phyloP scores from a whole-genome alignment of 2,888 invertebrate genomes.

The Neoscelio sp. region DNA sequence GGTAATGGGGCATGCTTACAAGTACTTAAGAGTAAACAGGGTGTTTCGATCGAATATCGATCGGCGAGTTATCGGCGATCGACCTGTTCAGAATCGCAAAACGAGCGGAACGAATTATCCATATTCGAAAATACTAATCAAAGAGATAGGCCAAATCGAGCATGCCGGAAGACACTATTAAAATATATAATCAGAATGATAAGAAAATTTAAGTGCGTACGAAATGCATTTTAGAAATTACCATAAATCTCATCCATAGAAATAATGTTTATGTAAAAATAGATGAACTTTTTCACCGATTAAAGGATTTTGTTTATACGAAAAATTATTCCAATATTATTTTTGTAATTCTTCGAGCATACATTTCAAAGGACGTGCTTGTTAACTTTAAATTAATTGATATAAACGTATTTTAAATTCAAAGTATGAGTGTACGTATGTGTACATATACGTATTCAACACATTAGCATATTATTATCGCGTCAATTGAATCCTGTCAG shows the following conservation, averaged over 20 bases:
- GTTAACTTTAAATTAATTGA: constrained; percentile 2
- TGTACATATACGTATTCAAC: background rate
- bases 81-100: constrained; percentile 49
- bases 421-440: background rate
- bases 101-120: constrained; percentile 58
- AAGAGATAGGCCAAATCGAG: constrained; percentile 19
- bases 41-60: constrained; percentile 72
- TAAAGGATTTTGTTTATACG: background rate
- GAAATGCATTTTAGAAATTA: background rate
- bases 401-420: constrained; percentile 10
- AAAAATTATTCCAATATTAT: too few relatives aligned
- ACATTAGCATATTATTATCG: constrained; percentile 30
- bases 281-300: too few relatives aligned
- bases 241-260: too few relatives aligned
- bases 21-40: constrained; percentile 77
- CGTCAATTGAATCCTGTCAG: constrained; percentile 37
- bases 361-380: background rate
- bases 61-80: constrained; percentile 61
- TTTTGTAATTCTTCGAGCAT: background rate
- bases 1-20: constrained; percentile 79
- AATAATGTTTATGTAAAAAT: too few relatives aligned
- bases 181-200: constrained; percentile 17
- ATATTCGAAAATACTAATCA: constrained; percentile 33
- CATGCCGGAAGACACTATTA: constrained; percentile 8
- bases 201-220: constrained; percentile 11